These are phyloP conservation scores for Corvus hawaiiensis DNA, from an alignment of 2,113 vertebrate genomes.

Conservation along the genomic window DNA sequence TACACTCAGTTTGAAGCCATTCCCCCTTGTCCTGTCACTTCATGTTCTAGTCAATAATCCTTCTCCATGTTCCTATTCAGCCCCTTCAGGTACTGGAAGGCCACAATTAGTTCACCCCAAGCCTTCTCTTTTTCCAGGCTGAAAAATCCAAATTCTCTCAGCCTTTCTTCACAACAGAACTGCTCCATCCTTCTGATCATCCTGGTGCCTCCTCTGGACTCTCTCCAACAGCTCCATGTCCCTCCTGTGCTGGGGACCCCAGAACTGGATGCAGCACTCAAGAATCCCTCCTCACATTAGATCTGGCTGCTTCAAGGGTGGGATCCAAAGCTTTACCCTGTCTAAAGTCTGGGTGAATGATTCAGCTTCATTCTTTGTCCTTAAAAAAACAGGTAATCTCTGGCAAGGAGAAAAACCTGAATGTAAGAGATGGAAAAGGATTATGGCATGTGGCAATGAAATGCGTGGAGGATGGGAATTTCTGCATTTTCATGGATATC, in stretches of 20 bases:
- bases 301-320: not conserved
- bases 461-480: not conserved
- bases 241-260: not conserved
- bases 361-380: not conserved
- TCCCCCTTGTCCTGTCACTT: not conserved
- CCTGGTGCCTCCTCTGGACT: not conserved
- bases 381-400: accelerated
- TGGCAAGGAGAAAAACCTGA: not conserved
- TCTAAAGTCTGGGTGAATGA: not conserved
- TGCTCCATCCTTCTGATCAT: not conserved
- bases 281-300: not conserved
- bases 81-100: not conserved
- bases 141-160: not conserved
- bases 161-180: not conserved
- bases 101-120: not conserved
- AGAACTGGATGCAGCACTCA: not conserved
- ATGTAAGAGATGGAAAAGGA: not conserved
- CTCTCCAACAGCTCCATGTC: accelerated
- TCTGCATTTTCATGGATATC: not conserved
- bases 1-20: not conserved
- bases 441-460: not conserved
- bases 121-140: not conserved
- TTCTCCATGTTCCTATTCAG: not conserved
- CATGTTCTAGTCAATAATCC: not conserved
- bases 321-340: not conserved